Percentiles rank a stretch among this genome's conserved stretches.
phyloP scores from a whole-genome alignment of 2,113 vertebrate genomes.

The Spea bombifrons region DNA sequence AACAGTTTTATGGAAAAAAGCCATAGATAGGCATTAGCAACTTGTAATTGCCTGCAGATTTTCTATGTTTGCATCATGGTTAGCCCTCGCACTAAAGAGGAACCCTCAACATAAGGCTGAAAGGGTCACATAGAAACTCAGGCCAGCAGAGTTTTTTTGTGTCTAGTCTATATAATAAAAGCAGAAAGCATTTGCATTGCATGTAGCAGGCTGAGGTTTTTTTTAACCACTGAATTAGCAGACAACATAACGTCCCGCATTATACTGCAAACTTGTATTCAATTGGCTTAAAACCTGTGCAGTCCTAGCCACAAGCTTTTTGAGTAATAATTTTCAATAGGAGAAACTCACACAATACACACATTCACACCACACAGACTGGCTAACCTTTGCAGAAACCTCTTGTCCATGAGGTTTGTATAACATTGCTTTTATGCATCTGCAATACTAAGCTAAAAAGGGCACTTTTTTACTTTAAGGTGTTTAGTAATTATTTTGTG shows the following conservation, averaged over 20 bases:
- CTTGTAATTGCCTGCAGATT: background rate
- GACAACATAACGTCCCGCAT: background rate
- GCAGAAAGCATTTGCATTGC: background rate
- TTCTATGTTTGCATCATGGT: background rate
- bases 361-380: background rate
- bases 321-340: background rate
- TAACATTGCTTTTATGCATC: background rate
- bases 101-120: background rate
- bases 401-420: background rate
- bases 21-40: too few species aligned
- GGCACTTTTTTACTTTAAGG: conserved; percentile 32
- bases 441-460: conserved; percentile 15
- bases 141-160: background rate
- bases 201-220: background rate
- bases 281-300: background rate
- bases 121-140: background rate
- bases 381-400: background rate
- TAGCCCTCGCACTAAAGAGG: background rate
- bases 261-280: background rate
- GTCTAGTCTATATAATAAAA: background rate
- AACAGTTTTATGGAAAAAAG: background rate
- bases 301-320: background rate
- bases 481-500: background rate
- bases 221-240: background rate
- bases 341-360: conserved; percentile 13